These are phyloP conservation scores for Cordilura impudica DNA, from an alignment of 2,888 invertebrate genomes.

Conservation along the genomic window DNA sequence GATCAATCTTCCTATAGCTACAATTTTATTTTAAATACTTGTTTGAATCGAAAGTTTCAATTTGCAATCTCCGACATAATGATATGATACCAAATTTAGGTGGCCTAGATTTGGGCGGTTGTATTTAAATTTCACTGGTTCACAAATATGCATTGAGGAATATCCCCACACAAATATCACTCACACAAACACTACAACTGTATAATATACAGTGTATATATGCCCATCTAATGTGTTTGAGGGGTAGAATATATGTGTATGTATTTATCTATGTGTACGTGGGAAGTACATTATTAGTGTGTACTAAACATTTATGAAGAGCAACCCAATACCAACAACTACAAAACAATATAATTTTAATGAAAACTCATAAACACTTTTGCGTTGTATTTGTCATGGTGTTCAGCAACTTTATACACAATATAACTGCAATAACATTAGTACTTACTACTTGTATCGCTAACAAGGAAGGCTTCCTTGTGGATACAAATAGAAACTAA, in stretches of 20 bases:
- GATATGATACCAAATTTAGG: slow-evolving; percentile 5
- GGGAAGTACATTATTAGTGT: slow-evolving; percentile 24
- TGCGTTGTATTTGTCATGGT: slow-evolving; percentile 6
- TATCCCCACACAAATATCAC: background rate
- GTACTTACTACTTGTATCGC: too few relatives aligned
- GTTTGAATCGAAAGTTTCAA: background rate
- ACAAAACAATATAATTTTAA: slow-evolving; percentile 53
- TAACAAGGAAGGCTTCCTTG: too few relatives aligned
- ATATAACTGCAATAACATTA: background rate
- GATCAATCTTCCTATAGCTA: too few relatives aligned
- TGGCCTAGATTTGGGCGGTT: slow-evolving; percentile 28
- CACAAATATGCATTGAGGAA: background rate
- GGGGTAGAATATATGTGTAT: slow-evolving; percentile 8
- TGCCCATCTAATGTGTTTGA: background rate
- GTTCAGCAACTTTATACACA: background rate
- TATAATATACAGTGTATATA: background rate
- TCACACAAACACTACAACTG: background rate
- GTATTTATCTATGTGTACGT: background rate
- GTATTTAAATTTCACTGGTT: slow-evolving; percentile 4
- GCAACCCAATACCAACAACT: slow-evolving; percentile 21
- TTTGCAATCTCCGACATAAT: slow-evolving; percentile 5
- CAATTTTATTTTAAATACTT: background rate
- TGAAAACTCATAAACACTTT: slow-evolving; percentile 58
- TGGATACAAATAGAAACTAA: too few relatives aligned
- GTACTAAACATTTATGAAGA: slow-evolving; percentile 31